Percentiles rank a stretch among this genome's conserved stretches.
Conservation (phyloP, 1,140 invertebrate species). For the Dicyema japonicum region DNA sequence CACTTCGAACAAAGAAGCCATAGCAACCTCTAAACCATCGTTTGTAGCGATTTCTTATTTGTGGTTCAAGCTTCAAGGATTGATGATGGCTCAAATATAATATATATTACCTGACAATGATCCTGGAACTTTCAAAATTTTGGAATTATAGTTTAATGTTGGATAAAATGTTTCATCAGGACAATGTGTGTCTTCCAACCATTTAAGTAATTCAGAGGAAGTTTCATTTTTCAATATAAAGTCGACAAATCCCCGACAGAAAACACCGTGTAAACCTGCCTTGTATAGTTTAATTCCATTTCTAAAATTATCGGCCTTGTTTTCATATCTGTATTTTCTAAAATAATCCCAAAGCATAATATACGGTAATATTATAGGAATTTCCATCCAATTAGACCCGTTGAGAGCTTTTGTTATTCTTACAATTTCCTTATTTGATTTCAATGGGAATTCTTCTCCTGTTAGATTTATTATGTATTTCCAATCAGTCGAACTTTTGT, state of each 20-base stretch:
- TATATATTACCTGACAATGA: constrained; percentile 2
- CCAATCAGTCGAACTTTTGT: constrained; percentile 5
- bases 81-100: background rate
- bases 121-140: constrained; percentile 5
- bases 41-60: constrained; percentile 2
- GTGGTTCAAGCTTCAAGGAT: no score
- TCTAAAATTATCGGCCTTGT: no score
- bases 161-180: constrained; percentile 7
- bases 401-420: constrained; percentile 9
- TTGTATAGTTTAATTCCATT: no score
- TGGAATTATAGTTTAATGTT: constrained; percentile 5
- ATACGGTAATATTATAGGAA: no score
- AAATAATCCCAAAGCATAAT: no score
- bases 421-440: constrained; percentile 11
- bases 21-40: constrained; percentile 1
- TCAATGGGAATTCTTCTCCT: constrained; percentile 8
- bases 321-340: no score
- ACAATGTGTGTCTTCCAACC: constrained; percentile 1
- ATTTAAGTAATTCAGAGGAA: constrained; percentile 2
- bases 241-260: constrained; percentile 4
- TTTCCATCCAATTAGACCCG: constrained; percentile 9
- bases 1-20: constrained; percentile 5
- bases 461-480: constrained; percentile 9
- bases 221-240: constrained; percentile 2
- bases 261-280: constrained; percentile 1